Conservation (phyloP, 2,113 vertebrate genomes). For the Rissa tridactyla region DNA sequence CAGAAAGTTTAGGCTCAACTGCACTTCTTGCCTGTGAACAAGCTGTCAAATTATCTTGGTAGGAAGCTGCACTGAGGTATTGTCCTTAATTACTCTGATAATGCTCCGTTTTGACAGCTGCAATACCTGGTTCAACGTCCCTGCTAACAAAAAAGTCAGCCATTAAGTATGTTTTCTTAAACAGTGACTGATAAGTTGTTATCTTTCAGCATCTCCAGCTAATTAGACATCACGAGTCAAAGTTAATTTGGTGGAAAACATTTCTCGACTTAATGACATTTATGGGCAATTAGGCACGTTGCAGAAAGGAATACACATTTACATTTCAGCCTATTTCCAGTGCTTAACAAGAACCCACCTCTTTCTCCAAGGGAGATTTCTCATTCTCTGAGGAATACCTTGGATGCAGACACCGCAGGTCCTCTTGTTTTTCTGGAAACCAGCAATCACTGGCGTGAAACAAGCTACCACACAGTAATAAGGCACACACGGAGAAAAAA, state of each 20-base stretch:
- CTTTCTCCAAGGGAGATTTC: conserved; percentile 55
- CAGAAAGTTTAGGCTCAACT: background rate
- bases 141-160: conserved; percentile 56
- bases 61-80: background rate
- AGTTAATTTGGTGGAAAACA: conserved; percentile 85
- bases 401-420: conserved; percentile 34
- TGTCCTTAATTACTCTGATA: conserved; percentile 62
- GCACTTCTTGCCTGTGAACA: background rate
- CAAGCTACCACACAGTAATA: conserved; percentile 53
- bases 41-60: conserved; percentile 42
- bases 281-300: conserved; percentile 79
- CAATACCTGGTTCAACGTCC: conserved; percentile 47
- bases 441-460: conserved; percentile 12
- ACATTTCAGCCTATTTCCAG: conserved; percentile 59
- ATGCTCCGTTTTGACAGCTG: conserved; percentile 44
- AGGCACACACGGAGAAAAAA: conserved; percentile 37
- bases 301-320: conserved; percentile 52
- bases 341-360: conserved; percentile 67
- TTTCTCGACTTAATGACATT: conserved; percentile 84
- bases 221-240: conserved; percentile 78
- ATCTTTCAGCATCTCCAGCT: conserved; percentile 72
- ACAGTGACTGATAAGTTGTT: conserved; percentile 68
- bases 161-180: conserved; percentile 66
- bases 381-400: conserved; percentile 61
- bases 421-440: conserved; percentile 69